These are phyloP conservation scores for Allolobophora icterica DNA, from an alignment of 2,888 invertebrate genomes.

Conservation along the genomic window DNA sequence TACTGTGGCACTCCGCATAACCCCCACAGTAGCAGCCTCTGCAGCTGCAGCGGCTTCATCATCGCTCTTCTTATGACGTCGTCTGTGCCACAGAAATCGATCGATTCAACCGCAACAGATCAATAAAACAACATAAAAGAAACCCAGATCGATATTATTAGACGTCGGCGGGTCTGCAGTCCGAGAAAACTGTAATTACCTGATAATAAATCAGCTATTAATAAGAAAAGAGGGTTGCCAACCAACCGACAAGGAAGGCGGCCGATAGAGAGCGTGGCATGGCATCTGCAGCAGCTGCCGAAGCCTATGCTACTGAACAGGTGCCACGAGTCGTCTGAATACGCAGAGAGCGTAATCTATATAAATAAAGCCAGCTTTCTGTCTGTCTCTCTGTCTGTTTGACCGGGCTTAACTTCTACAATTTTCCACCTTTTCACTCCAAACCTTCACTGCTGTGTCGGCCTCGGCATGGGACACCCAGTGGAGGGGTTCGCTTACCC, in stretches of 20 bases:
- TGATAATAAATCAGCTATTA: not conserved
- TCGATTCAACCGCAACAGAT: not conserved
- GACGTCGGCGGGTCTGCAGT: slow-evolving; percentile 17
- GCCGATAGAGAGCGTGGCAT: too few species aligned
- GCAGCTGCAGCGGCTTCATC: not conserved
- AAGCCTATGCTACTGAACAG: not conserved
- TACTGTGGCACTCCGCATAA: not conserved
- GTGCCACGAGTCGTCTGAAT: not conserved
- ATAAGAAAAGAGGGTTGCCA: not conserved
- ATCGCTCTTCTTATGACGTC: not conserved
- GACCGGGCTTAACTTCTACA: too few species aligned
- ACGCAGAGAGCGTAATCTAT: not conserved
- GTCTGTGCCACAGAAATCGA: not conserved
- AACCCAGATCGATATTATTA: not conserved
- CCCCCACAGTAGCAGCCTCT: not conserved
- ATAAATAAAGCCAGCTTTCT: too few species aligned
- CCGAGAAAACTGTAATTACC: not conserved
- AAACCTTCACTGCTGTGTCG: too few species aligned
- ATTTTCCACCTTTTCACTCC: too few species aligned
- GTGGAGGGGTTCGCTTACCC: too few species aligned
- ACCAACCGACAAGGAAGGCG: not conserved
- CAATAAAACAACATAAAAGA: not conserved
- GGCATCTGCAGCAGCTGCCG: not conserved
- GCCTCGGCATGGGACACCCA: too few species aligned
- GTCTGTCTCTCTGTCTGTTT: too few species aligned